phyloP scores from a whole-genome alignment of 2,797 vertebrate genomes.

The Cuculus canorus region DNA sequence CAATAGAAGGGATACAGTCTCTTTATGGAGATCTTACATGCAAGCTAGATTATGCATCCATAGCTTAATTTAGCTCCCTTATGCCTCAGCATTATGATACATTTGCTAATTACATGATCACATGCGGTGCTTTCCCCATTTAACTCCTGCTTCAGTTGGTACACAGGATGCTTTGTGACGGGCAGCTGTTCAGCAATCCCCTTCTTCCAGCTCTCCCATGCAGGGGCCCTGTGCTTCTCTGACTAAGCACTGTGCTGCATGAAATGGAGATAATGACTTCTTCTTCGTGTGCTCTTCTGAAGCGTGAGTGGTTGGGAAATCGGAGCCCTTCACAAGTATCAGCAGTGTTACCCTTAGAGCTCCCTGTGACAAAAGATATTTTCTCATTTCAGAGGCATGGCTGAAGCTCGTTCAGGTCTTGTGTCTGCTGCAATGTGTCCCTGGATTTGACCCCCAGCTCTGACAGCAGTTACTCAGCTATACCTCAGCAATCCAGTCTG shows the following conservation, averaged over 20 bases:
- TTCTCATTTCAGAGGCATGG: not conserved
- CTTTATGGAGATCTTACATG: not conserved
- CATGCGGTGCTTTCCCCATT: not conserved
- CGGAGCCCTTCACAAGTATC: not conserved
- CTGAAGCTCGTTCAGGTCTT: not conserved
- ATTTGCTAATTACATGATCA: conserved; percentile 5
- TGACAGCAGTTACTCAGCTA: not conserved
- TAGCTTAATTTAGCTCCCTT: conserved; percentile 32
- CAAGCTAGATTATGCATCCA: not conserved
- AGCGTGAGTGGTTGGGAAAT: not conserved
- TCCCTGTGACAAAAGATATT: not conserved
- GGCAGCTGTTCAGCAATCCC: not conserved
- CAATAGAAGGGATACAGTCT: not conserved
- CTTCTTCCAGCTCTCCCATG: not conserved
- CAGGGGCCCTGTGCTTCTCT: not conserved
- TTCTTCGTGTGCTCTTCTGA: not conserved
- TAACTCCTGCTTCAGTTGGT: not conserved
- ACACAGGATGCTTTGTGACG: not conserved
- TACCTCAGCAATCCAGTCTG: not conserved
- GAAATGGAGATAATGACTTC: not conserved
- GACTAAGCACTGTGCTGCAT: not conserved
- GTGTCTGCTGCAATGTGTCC: not conserved
- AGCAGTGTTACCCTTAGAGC: not conserved
- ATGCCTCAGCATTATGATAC: not conserved
- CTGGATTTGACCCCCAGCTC: not conserved